These are phyloP conservation scores for Eclectus roratus DNA, from an alignment of 2,113 vertebrate genomes.

Conservation along the genomic window DNA sequence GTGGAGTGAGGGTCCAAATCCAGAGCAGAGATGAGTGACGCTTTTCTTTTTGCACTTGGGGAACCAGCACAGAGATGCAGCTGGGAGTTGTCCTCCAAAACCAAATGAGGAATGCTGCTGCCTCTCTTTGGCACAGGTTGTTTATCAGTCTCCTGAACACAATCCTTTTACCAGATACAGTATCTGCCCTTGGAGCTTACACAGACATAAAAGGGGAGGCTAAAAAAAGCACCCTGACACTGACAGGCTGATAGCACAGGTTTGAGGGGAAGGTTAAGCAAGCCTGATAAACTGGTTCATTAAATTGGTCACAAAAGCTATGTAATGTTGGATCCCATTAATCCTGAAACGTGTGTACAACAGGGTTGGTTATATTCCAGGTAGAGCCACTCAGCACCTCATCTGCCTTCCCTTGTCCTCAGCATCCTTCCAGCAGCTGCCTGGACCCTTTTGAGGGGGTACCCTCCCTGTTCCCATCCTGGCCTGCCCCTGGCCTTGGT, in stretches of 20 bases:
- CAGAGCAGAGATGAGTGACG: not conserved
- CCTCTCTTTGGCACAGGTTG: not conserved
- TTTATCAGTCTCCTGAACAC: not conserved
- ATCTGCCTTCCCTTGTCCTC: not conserved
- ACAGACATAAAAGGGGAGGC: not conserved
- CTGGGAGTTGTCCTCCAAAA: not conserved
- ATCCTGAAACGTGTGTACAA: not conserved
- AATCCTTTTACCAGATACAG: not conserved
- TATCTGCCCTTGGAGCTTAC: not conserved
- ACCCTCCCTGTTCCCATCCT: not conserved
- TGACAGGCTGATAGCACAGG: not conserved
- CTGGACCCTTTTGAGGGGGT: not conserved
- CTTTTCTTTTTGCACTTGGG: not conserved
- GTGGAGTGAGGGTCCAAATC: not conserved
- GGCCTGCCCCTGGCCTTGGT: not conserved
- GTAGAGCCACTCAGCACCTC: not conserved
- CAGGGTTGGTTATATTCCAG: conserved; percentile 19
- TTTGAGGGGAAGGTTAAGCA: conserved; percentile 50
- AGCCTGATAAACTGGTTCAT: conserved; percentile 55
- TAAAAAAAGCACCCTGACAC: not conserved
- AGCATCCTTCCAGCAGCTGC: not conserved
- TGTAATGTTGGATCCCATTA: conserved; percentile 7
- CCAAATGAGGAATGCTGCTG: not conserved
- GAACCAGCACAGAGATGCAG: not conserved
- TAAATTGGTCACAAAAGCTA: conserved; percentile 6